Evolutionary conservation across 2,113 vertebrate genomes (phyloP), one percentile per base, ranked within the genome.

Genomic region (Heterochromis multidens): DNA sequence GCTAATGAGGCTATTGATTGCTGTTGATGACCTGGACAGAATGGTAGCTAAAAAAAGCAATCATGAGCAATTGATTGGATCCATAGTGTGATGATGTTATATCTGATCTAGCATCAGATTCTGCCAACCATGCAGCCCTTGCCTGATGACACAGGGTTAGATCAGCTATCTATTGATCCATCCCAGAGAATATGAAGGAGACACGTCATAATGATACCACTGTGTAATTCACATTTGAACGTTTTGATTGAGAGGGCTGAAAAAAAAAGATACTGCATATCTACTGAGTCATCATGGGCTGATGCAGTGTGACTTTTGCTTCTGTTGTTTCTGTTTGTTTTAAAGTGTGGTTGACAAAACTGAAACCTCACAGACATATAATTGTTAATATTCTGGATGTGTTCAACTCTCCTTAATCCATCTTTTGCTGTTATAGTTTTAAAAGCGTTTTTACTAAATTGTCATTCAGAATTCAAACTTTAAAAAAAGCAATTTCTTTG

Each of bases 61-160:
- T 56, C 59, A 85, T 35, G 83, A 89, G 60, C 63, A 16, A 92
- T 84, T 78, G 90, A 89, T 88, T 2, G 37, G 16, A 83, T 76
- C 83, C 63, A 49, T 79, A 27, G 33, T 1, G 9, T 79, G 76
- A 84, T 79, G 3, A n/a, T 57, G 87, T 77, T 11, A 33, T 8
- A 79, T 76, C 77, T 77, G 83, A 78, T 72, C 60, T 5, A 9
- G 70, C 16, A 2, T 80, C 14, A 21, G 80, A 77, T 62, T 79
- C 76, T 77, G 80, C 54, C 23, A 19, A 60, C 2, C 35, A 35
- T 6, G 67, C 87, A 79, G 77, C 4, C 7, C 40, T n/a, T 6
- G n/a, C 62, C 67, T 46, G 2, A 1, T 81, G 88, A 79, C 4
- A 14, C 49, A 10, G 54, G 79, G 62, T 31, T 56, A 25, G 57